Evolutionary conservation across 1,140 invertebrate species (phyloP).

Genomic region (Campodea augens): DNA sequence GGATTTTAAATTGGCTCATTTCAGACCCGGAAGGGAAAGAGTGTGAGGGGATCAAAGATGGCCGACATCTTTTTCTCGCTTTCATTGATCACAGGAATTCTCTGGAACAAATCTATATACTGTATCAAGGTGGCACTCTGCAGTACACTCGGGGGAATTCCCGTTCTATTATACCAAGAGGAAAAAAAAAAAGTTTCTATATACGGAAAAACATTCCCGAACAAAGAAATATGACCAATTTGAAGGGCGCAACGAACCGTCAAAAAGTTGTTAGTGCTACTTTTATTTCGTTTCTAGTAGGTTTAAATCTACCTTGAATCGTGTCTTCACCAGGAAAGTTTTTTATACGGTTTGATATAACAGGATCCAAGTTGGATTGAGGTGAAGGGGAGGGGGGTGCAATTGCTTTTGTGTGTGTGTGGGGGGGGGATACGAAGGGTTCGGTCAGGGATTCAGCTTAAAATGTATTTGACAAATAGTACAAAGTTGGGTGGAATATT

Average conservation of each 20-base stretch:
- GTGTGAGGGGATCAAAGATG: no score
- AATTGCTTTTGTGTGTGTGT: no score
- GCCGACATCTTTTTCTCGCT: no score
- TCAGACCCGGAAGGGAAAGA: neutral
- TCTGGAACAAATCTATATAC: neutral
- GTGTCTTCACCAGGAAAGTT: neutral
- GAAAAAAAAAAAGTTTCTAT: neutral
- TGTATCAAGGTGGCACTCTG: neutral
- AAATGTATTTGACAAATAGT: no score
- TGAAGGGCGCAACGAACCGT: constrained; percentile 2
- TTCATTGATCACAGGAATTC: constrained; percentile 3
- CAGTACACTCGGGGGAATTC: neutral
- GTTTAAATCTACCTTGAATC: constrained; percentile 4
- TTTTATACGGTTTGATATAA: no score
- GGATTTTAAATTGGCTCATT: neutral
- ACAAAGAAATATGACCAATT: constrained; percentile 6
- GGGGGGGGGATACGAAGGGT: no score
- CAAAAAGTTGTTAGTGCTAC: neutral
- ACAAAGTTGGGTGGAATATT: no score
- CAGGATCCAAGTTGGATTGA: no score
- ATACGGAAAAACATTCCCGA: constrained; percentile 1
- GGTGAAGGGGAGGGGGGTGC: no score
- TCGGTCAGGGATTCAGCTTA: no score
- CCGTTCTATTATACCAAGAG: neutral
- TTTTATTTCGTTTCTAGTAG: constrained; percentile 1